Conservation (phyloP, 2,888 invertebrate genomes). For the Zelleria hepariella region DNA sequence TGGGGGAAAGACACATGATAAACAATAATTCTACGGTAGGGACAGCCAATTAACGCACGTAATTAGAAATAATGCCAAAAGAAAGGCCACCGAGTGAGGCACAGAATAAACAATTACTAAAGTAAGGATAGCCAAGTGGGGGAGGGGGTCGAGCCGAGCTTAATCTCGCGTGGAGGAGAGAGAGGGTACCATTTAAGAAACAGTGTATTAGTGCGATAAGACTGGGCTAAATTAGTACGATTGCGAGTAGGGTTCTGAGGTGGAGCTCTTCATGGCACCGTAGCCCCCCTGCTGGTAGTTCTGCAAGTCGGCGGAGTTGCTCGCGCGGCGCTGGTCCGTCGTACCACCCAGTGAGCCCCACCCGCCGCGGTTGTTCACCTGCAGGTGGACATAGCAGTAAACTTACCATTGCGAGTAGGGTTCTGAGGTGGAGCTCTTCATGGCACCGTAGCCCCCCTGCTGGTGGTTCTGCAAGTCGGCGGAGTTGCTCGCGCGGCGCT, state of each 20-base stretch:
- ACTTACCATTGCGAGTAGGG: conserved; percentile 58
- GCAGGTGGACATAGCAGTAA: background rate
- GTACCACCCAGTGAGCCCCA: conserved; percentile 54
- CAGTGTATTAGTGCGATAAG: background rate
- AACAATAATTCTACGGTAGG: no score
- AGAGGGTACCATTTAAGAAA: no score
- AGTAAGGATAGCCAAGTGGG: no score
- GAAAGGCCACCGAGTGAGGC: no score
- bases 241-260: conserved; percentile 57
- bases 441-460: conserved; percentile 53
- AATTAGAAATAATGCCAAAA: no score
- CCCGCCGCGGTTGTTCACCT: conserved; percentile 62
- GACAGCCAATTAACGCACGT: no score
- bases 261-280: conserved; percentile 59
- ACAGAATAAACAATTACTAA: no score
- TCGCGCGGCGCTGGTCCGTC: conserved; percentile 43
- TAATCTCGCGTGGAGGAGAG: no score
- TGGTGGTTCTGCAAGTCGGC: conserved; percentile 32
- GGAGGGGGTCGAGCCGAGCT: no score
- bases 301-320: conserved; percentile 34
- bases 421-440: conserved; percentile 59
- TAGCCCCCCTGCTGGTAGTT: conserved; percentile 45
- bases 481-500: conserved; percentile 46
- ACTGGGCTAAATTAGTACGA: no score
- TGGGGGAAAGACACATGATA: conserved; percentile 17